Percentiles rank a stretch among this genome's conserved stretches.
Evolutionary conservation across 1,140 invertebrate genomes (phyloP).

Genomic region (Gryllus bimaculatus): DNA sequence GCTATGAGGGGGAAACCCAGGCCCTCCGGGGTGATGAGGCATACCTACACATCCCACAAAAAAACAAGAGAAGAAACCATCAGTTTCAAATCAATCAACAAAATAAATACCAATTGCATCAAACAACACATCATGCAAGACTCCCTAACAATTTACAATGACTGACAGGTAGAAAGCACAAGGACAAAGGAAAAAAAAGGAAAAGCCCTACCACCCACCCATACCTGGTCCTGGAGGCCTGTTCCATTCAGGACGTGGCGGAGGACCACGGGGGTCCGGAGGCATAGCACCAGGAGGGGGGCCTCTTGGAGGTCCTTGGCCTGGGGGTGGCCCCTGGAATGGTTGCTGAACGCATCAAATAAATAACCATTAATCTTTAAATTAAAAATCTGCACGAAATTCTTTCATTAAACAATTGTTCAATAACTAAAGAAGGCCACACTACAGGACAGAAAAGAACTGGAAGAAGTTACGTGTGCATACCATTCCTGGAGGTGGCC

Average conservation of each 20-base stretch:
- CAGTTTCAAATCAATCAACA: not conserved
- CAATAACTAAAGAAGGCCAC: not conserved
- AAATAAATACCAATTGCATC: not conserved
- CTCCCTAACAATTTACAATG: not conserved
- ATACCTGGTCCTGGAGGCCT: conserved; percentile 44
- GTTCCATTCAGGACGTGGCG: conserved; percentile 65
- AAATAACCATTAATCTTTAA: not conserved
- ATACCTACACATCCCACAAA: conserved; percentile 30
- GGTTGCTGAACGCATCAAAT: conserved; percentile 24
- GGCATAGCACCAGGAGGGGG: conserved; percentile 44
- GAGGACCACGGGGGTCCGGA: conserved; percentile 47
- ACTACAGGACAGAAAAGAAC: not conserved
- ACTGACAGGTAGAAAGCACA: not conserved
- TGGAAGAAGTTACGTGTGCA: conserved; percentile 25
- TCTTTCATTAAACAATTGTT: no score
- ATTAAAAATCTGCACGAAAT: not conserved
- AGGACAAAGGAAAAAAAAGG: not conserved
- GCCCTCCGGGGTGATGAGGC: conserved; percentile 40
- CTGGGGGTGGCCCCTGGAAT: conserved; percentile 54
- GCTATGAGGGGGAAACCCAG: conserved; percentile 37
- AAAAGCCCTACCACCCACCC: not conserved
- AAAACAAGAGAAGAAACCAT: conserved; percentile 10
- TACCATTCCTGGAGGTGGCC: conserved; percentile 58
- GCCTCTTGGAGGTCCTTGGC: conserved; percentile 46
- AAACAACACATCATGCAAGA: not conserved